These are phyloP conservation scores for Cyclargus thomasi DNA, from an alignment of 1,140 invertebrate species.

Conservation along the genomic window DNA sequence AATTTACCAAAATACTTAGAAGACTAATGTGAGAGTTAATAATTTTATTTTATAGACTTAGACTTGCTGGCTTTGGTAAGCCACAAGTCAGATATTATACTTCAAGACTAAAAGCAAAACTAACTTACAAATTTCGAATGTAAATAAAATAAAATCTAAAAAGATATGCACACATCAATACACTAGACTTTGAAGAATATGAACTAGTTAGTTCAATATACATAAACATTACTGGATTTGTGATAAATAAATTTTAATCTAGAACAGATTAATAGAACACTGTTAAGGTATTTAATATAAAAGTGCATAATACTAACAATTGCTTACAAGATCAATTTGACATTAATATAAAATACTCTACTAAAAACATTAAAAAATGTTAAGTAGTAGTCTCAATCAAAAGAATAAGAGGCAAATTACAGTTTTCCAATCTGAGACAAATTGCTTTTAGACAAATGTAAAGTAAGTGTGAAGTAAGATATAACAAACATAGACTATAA, in stretches of 20 bases:
- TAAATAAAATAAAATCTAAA: not conserved
- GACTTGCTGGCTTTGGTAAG: not conserved
- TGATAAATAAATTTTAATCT: not conserved
- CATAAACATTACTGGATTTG: not conserved
- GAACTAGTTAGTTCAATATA: not conserved
- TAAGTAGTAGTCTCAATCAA: not conserved
- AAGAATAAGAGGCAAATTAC: no score
- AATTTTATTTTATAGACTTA: not conserved
- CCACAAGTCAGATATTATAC: not conserved
- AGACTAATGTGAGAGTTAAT: not conserved
- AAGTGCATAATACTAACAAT: constrained; percentile 19
- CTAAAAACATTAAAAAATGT: not conserved
- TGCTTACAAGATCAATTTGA: constrained; percentile 3
- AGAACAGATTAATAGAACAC: constrained; percentile 4
- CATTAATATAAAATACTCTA: not conserved
- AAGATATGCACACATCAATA: constrained; percentile 1
- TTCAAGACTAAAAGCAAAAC: not conserved
- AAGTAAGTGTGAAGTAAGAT: no score
- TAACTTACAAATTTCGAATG: not conserved
- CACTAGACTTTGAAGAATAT: not conserved
- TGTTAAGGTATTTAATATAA: constrained; percentile 3
- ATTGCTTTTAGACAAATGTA: no score
- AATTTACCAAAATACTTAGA: not conserved
- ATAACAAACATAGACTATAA: no score
- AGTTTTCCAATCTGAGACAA: no score